These are phyloP conservation scores for Pemphigus obesinymphae DNA, from an alignment of 1,140 invertebrate species.

Conservation along the genomic window DNA sequence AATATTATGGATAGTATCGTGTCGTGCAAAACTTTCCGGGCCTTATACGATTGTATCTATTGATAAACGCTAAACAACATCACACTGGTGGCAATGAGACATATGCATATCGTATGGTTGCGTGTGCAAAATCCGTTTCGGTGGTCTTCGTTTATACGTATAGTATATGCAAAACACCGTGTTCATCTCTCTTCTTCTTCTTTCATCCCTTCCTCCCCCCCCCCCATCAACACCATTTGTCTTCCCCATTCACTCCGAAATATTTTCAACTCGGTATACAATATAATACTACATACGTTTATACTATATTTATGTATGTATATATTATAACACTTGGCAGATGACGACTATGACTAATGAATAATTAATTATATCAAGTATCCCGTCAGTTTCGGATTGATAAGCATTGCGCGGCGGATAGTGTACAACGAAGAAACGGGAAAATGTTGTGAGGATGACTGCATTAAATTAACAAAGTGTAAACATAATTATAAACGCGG, in stretches of 20 bases:
- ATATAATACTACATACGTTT: background rate
- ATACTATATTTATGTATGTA: background rate
- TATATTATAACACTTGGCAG: background rate
- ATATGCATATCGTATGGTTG: too few relatives aligned
- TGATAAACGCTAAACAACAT: too few relatives aligned
- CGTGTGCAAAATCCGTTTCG: too few relatives aligned
- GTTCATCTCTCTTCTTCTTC: too few relatives aligned
- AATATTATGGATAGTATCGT: too few relatives aligned
- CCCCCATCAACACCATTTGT: too few relatives aligned
- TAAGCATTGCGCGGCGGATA: background rate
- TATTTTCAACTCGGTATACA: background rate
- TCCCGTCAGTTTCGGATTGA: background rate
- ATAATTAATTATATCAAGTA: background rate
- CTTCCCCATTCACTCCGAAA: background rate
- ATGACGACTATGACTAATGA: background rate
- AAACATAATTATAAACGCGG: background rate
- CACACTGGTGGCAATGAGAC: too few relatives aligned
- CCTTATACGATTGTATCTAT: too few relatives aligned
- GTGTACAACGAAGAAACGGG: background rate
- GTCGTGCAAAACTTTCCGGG: too few relatives aligned
- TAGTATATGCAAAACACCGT: too few relatives aligned
- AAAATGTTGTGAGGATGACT: background rate
- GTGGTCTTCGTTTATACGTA: too few relatives aligned
- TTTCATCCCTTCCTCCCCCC: too few relatives aligned
- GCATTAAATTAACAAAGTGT: background rate